A percentile compares a stretch with the other conserved stretches of the same genome.
Conservation (phyloP, 2,888 invertebrate genomes). For the Melitaea athalia region DNA sequence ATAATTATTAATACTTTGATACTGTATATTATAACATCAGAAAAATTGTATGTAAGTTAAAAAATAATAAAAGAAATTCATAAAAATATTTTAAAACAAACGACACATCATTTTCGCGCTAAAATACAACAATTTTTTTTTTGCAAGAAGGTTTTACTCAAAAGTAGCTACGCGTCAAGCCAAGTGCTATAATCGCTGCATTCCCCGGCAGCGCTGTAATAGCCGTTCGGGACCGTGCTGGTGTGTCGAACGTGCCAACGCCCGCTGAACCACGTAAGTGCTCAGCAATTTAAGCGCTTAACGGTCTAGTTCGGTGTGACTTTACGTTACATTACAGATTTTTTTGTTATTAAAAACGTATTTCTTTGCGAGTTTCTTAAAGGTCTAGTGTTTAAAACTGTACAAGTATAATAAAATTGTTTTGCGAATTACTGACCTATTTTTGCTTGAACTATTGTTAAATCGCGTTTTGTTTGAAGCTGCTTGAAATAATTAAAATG, state of each 20-base stretch:
- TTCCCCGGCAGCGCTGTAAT: conserved; percentile 15
- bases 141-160: background rate
- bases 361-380: background rate
- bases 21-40: no score
- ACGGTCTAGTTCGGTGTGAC: conserved; percentile 10
- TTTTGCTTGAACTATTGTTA: background rate
- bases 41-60: no score
- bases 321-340: conserved; percentile 16
- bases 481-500: no score
- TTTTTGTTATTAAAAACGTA: conserved; percentile 7
- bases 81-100: no score
- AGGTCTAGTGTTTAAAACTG: background rate
- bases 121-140: background rate
- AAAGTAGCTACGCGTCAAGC: conserved; percentile 1
- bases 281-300: conserved; percentile 19
- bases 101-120: background rate
- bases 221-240: conserved; percentile 10
- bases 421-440: background rate
- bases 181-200: conserved; percentile 14
- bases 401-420: background rate
- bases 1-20: no score
- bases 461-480: no score
- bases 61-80: no score
- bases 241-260: conserved; percentile 25
- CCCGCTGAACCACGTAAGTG: conserved; percentile 21